phyloP scores from a whole-genome alignment of 2,113 vertebrate species.

The Zapus hudsonius region DNA sequence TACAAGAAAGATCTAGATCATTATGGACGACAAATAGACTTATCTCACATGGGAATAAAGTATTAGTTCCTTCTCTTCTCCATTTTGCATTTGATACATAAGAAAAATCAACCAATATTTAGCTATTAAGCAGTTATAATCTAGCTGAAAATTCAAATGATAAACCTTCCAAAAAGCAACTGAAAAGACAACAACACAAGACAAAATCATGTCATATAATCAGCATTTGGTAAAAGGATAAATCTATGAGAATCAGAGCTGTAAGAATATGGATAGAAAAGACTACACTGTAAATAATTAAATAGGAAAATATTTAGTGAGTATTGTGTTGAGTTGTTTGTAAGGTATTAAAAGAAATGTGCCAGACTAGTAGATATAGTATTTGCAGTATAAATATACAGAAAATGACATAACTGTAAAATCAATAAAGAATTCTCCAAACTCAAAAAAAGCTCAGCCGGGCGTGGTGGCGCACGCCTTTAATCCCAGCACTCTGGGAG shows the following conservation, averaged over 20 bases:
- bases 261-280: neutral
- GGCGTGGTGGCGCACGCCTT: no score
- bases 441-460: no score
- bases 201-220: neutral
- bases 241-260: neutral
- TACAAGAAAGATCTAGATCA: neutral
- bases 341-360: conserved; percentile 1
- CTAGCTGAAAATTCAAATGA: conserved; percentile 21
- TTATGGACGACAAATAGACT: neutral
- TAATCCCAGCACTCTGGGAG: no score
- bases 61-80: neutral
- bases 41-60: neutral
- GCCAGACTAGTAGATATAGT: neutral
- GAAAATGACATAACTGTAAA: neutral
- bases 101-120: neutral
- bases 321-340: neutral
- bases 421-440: neutral
- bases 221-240: conserved; percentile 33
- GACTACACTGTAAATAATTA: neutral
- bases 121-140: neutral
- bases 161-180: conserved; percentile 28
- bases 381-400: conserved; percentile 21
- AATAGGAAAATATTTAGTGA: conserved; percentile 12
- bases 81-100: neutral
- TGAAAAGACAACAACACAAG: neutral